A percentile compares a stretch with the other conserved stretches of the same genome.
Conservation (phyloP, 2,113 vertebrate species). For the Lycaon pictus region DNA sequence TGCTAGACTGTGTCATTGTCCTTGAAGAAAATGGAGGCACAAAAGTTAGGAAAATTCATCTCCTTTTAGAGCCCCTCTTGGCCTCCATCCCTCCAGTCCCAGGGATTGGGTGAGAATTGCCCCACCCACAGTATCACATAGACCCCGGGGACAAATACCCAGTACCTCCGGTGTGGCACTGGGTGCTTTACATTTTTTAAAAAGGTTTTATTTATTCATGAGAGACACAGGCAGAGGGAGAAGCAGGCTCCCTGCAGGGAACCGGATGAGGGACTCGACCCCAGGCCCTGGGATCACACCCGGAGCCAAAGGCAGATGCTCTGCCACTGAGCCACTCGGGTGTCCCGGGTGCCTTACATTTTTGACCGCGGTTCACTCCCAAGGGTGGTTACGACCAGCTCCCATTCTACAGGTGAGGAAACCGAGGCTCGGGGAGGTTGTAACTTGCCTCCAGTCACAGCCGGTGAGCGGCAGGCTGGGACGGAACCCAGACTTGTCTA, state of each 20-base stretch:
- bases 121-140: background rate
- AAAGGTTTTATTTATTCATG: too few species aligned
- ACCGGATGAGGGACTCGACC: too few species aligned
- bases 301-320: too few species aligned
- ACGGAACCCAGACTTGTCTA: background rate
- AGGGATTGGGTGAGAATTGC: background rate
- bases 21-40: background rate
- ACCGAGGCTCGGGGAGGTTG: background rate
- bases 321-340: too few species aligned
- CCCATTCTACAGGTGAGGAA: background rate
- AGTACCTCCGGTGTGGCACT: background rate
- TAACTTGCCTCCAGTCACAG: background rate
- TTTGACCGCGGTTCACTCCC: background rate
- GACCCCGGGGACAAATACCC: background rate
- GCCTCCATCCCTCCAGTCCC: too few species aligned
- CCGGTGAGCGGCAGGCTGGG: background rate
- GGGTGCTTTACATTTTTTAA: background rate
- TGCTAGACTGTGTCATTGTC: too few species aligned
- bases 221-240: too few species aligned
- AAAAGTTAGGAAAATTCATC: background rate
- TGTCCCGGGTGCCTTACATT: too few species aligned
- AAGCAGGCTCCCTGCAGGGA: too few species aligned
- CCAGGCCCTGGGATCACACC: too few species aligned
- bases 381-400: background rate
- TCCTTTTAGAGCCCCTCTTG: background rate